Base-by-base conservation (phyloP, 2,888 invertebrate genomes). In the Marasmarcha lunaedactyla region DNA sequence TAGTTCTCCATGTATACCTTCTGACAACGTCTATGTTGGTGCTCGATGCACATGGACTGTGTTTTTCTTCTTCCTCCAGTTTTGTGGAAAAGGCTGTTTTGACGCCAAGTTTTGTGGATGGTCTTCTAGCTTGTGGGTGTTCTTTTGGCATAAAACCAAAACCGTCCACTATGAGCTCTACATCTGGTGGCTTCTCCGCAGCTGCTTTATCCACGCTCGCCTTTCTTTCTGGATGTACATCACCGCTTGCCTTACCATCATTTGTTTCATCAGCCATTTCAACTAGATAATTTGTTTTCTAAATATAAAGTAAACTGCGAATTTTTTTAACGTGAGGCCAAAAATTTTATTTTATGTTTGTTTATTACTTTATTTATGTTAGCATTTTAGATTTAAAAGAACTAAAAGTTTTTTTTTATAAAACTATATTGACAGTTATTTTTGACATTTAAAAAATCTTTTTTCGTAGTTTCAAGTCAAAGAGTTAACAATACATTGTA, bases 1-100 rank as follows among this genome's bases (percentile, higher is more conserved):
- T 79, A 46, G 92, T 92, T 40, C 67, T 85, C 83, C 92, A 86
- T 0, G 90, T 92, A 56, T 87, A 91, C 44, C 89, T 64, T 44
- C 85, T 70, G 0, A 89, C 84, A 1, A 83, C 60, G 33, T 81
- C 71, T 4, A 76, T 70, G 40, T 79, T 77, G 0, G 67, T 63
- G 43, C 77, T 79, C 0, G 79, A 79, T 50, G 72, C 54, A 52
- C 78, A 60, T 40, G 72, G 62, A 56, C 63, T 58, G 54, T 69
- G 3, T 10, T 3, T n/a, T 30, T 14, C 13, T 14, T 14, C 34
- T 9, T 30, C 53, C 39, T 10, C 50, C 54, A 2, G 50, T 38
- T 1, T 43, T n/a, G n/a, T 44, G 35, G 1, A 49, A 42, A 58
- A 61, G 1, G 51, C 49, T 2, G 51, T 34, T 38, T 55, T 61